A percentile compares a stretch with the other conserved stretches of the same genome.
Conservation (phyloP, 2,888 invertebrate species). For the Synanthedon vespiformis region DNA sequence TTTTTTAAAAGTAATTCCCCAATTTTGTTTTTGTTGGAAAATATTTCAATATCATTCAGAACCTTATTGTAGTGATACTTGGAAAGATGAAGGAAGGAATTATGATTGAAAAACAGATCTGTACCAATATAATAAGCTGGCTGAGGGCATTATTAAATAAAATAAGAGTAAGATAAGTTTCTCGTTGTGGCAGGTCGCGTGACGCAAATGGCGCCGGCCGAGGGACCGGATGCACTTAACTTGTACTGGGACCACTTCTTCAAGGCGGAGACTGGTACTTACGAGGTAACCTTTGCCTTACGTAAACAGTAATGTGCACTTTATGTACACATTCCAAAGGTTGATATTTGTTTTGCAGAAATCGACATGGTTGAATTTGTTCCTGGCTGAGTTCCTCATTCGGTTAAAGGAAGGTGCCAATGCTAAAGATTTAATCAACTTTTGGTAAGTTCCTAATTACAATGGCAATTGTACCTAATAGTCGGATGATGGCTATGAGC, state of each 20-base stretch:
- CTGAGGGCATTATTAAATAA: too few relatives aligned
- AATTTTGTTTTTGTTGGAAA: too few relatives aligned
- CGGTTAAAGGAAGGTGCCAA: conserved; percentile 70
- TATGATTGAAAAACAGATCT: too few relatives aligned
- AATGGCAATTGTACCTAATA: too few relatives aligned
- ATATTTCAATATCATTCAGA: too few relatives aligned
- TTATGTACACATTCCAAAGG: neutral
- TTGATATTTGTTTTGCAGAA: conserved; percentile 51
- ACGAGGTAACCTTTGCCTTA: conserved; percentile 57
- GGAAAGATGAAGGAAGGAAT: too few relatives aligned
- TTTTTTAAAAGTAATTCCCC: too few relatives aligned
- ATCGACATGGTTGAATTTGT: conserved; percentile 75
- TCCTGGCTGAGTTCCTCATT: conserved; percentile 73
- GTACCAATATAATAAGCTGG: too few relatives aligned
- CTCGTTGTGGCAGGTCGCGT: neutral
- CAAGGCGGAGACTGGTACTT: conserved; percentile 72
- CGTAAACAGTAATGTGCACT: too few relatives aligned
- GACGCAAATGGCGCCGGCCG: conserved; percentile 35
- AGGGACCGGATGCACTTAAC: conserved; percentile 47
- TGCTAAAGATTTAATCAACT: conserved; percentile 68
- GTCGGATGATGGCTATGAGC: too few relatives aligned
- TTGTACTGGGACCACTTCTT: conserved; percentile 74
- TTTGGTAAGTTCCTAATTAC: conserved; percentile 62
- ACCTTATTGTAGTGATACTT: too few relatives aligned
- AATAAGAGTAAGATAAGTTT: neutral